Conservation (phyloP, 1,140 invertebrate genomes). For the Tetraneura akinire region DNA sequence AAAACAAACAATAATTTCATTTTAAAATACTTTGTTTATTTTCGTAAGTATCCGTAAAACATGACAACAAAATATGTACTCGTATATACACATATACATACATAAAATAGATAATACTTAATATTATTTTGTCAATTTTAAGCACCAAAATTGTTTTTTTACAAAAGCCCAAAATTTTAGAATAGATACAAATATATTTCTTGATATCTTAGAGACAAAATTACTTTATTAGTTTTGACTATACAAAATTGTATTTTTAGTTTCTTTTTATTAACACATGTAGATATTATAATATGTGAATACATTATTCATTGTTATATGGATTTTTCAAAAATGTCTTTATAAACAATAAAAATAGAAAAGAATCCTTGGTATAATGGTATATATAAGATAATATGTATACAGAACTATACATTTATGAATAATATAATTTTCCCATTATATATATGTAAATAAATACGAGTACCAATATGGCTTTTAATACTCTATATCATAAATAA, state of each 20-base stretch:
- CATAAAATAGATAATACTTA: too few relatives aligned
- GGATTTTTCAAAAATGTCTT: background rate
- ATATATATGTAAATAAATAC: background rate
- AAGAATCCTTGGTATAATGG: background rate
- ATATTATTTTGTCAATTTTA: background rate
- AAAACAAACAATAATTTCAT: too few relatives aligned
- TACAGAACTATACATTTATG: background rate
- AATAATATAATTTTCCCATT: background rate
- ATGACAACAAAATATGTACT: too few relatives aligned
- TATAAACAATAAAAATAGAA: background rate
- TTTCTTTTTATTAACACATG: background rate
- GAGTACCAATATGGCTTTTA: background rate
- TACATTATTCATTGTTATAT: background rate
- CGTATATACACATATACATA: too few relatives aligned
- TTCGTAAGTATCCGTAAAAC: too few relatives aligned
- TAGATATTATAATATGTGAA: background rate
- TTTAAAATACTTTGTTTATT: too few relatives aligned
- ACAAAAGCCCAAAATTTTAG: background rate
- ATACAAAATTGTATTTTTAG: too few relatives aligned
- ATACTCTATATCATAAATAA: too few relatives aligned
- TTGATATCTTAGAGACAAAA: too few relatives aligned
- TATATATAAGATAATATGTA: background rate
- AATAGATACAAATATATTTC: too few relatives aligned
- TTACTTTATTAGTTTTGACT: too few relatives aligned
- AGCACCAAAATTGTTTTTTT: background rate